phyloP scores from a whole-genome alignment of 2,888 invertebrate genomes.

The Drymonia ruficornis region DNA sequence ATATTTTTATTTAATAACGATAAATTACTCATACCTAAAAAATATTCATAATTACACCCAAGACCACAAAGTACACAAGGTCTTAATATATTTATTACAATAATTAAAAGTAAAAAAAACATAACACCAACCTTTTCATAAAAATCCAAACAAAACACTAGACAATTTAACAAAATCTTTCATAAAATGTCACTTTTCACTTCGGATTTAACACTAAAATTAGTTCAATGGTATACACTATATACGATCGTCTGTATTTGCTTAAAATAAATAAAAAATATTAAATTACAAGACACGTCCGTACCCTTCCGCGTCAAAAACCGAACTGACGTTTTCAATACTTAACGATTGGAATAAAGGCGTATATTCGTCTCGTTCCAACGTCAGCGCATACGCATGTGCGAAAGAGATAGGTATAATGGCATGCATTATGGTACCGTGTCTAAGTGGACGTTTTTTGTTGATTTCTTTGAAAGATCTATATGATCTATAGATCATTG shows the following conservation, averaged over 20 bases:
- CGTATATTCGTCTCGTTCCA: slow-evolving; percentile 45
- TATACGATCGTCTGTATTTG: slow-evolving; percentile 16
- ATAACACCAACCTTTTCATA: slow-evolving; percentile 5
- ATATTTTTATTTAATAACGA: too few relatives aligned
- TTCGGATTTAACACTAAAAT: neutral
- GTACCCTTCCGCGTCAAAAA: slow-evolving; percentile 22
- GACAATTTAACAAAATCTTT: neutral
- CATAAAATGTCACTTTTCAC: too few relatives aligned
- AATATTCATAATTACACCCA: too few relatives aligned
- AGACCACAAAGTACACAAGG: too few relatives aligned
- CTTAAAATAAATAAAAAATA: slow-evolving; percentile 16
- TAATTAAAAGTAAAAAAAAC: neutral
- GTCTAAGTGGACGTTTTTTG: slow-evolving; percentile 70
- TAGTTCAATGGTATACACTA: neutral
- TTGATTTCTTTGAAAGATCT: slow-evolving; percentile 80
- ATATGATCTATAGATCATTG: slow-evolving; percentile 76
- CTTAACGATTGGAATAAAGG: slow-evolving; percentile 49
- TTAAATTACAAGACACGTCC: slow-evolving; percentile 17
- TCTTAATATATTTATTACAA: too few relatives aligned
- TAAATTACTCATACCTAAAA: too few relatives aligned
- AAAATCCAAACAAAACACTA: neutral
- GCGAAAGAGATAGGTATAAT: slow-evolving; percentile 60
- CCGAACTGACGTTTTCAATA: slow-evolving; percentile 50
- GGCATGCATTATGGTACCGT: slow-evolving; percentile 77
- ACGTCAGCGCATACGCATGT: slow-evolving; percentile 19